Base-by-base conservation (phyloP, 2,113 vertebrate genomes). In the Anhinga anhinga region DNA sequence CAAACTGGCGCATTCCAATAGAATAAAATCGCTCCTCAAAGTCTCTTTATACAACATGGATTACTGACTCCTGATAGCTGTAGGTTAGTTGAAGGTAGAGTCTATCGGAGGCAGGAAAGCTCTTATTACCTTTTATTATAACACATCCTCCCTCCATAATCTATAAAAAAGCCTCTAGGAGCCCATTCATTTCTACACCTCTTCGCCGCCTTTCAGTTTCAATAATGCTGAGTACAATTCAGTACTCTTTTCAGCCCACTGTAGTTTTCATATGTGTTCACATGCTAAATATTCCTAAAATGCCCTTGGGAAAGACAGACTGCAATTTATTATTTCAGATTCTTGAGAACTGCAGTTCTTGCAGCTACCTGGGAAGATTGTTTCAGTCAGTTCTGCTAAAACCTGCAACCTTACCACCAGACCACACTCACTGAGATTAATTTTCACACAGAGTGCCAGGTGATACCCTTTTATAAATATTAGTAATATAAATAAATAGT, bases 1-100 rank as follows among this genome's bases (percentile, higher is more conserved):
- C 93, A 97, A 97, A 95, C 95, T 88, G 82, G 93, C 77, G 84
- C 94, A 90, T 96, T 97, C 96, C 96, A 90, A 97, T 63, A 93
- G 93, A 96, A 95, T 91, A 90, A 94, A 97, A 96, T 90, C 94
- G 91, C 87, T 97, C 96, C 91, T 97, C 89, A 81, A 97, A 96
- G 95, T 91, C 95, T 96, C 94, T 97, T 97, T 97, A 97, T 97
- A 94, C 94, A 97, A 58, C 93, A 85, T 79, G 91, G 95, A 97
- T 93, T 96, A 97, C 84, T 94, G 96, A 91, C 89, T 96, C 95
- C 84, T 94, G 94, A 94, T 93, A 95, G 95, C 93, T 91, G 89
- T 95, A 89, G 93, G 94, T 96, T 91, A 97, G 95, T 81, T 82
- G 89, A 93, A 95, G 95, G 93, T 87, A 95, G 91, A 95, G 77